phyloP scores from a whole-genome alignment of 2,113 vertebrate genomes.

The Hepsetus odoe region DNA sequence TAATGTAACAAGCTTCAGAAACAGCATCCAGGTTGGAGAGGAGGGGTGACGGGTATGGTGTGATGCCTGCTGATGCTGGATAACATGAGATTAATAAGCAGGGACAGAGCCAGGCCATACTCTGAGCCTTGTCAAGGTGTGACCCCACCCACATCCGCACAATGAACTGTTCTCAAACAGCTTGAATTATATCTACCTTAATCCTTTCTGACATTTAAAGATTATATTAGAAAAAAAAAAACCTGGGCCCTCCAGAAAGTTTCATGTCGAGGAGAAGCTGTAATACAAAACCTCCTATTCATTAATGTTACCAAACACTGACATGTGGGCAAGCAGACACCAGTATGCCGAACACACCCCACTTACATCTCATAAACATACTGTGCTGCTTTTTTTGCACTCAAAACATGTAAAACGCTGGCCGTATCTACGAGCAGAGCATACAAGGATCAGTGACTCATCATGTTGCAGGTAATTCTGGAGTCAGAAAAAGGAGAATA shows the following conservation, averaged over 20 bases:
- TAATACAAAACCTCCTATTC: not conserved
- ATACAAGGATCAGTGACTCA: not conserved
- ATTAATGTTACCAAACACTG: not conserved
- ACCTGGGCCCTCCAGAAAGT: not conserved
- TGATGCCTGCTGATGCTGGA: constrained; percentile 44
- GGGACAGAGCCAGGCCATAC: constrained; percentile 53
- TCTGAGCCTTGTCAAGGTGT: constrained; percentile 39
- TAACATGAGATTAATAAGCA: constrained; percentile 55
- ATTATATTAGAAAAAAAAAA: not conserved
- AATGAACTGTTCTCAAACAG: too few species aligned
- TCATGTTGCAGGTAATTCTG: not conserved
- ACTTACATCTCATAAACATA: not conserved
- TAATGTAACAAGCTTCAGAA: not conserved
- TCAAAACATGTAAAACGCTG: not conserved
- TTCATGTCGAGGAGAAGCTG: not conserved
- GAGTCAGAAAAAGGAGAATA: not conserved
- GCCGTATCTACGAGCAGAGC: not conserved
- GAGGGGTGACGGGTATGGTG: not conserved
- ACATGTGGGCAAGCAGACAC: not conserved
- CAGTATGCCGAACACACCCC: not conserved
- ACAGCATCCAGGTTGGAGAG: constrained; percentile 57
- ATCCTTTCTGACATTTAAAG: not conserved
- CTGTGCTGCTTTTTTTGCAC: not conserved
- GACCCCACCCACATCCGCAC: too few species aligned
- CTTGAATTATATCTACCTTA: too few species aligned